Evolutionary conservation across 2,888 invertebrate species (phyloP), one percentile per base, ranked within the genome.

Genomic region (Dryobota labecula): DNA sequence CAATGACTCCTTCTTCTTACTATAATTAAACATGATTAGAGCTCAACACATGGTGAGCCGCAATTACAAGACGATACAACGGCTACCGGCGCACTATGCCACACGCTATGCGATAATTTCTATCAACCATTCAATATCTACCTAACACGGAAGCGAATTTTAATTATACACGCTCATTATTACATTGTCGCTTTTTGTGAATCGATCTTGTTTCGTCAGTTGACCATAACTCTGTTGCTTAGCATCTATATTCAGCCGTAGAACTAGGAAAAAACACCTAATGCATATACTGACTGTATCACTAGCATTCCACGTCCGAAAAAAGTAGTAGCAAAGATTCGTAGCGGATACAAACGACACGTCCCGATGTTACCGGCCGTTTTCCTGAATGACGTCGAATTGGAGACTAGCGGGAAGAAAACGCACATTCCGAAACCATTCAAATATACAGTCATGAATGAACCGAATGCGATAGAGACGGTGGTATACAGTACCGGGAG

Each of bases 21-120:
- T 93, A 90, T 95, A 95, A 95, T 95, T 95, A 95, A 94, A 94
- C 92, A 93, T 94, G 95, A 95, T 95, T 95, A 94, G 92, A 93
- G 93, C 93, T 94, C 94, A 94, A 93, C 95, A 95, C 95, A 94
- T 95, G 92, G 92, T 90, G 92, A 91, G 91, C 88, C 74, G 93
- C 94, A 95, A 95, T 95, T 95, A 95, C 92, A 92, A 94, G 93
- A 94, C 92, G 92, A 91, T 93, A 92, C 92, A 93, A 91, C 93
- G 92, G 94, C 95, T 94, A 94, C 94, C 88, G 90, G 89, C 88
- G 92, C 90, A 84, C 90, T 80, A 83, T 88, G 87, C 87, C 90
- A 91, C 95, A 93, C 93, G 94, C 90, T 90, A 95, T 92, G 91
- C 92, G 87, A 91, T 92, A 90, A 87, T 91, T 92, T 91, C 90